These are phyloP conservation scores for Trogon surrucura DNA, from an alignment of 2,113 vertebrate genomes.

Conservation along the genomic window DNA sequence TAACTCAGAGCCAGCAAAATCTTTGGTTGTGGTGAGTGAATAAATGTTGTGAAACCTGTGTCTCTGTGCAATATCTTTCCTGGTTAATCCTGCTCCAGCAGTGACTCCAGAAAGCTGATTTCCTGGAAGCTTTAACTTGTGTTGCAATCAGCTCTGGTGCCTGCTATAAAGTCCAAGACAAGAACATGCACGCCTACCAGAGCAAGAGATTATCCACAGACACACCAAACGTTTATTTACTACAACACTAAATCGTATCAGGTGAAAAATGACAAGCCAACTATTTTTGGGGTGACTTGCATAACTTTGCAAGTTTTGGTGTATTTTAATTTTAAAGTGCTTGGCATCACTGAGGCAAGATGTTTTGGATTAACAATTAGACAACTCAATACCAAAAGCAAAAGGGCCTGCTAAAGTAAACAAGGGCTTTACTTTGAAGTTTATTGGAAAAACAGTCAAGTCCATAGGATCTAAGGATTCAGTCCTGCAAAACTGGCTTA, in stretches of 20 bases:
- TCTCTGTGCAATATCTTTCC: not conserved
- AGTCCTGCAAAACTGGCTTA: conserved; percentile 14
- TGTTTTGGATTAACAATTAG: conserved; percentile 40
- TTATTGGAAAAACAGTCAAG: conserved; percentile 1
- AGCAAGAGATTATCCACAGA: not conserved
- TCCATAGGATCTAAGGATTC: not conserved
- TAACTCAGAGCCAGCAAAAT: not conserved
- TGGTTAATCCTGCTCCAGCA: not conserved
- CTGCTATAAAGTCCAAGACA: not conserved
- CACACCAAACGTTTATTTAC: not conserved
- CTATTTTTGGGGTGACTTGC: not conserved
- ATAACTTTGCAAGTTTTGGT: not conserved
- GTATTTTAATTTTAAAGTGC: conserved; percentile 1
- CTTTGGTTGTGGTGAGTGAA: not conserved
- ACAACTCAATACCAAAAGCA: not conserved
- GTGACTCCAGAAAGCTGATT: not conserved
- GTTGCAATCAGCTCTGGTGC: not conserved
- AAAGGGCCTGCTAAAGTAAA: conserved; percentile 3
- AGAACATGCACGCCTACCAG: not conserved
- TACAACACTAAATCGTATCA: not conserved
- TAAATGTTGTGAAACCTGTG: not conserved
- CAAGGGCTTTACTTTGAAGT: not conserved
- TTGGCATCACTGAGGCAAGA: not conserved
- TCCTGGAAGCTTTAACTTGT: not conserved
- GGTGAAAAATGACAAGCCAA: not conserved